phyloP scores from a whole-genome alignment of 2,888 invertebrate species.

The Cerastoderma edule region DNA sequence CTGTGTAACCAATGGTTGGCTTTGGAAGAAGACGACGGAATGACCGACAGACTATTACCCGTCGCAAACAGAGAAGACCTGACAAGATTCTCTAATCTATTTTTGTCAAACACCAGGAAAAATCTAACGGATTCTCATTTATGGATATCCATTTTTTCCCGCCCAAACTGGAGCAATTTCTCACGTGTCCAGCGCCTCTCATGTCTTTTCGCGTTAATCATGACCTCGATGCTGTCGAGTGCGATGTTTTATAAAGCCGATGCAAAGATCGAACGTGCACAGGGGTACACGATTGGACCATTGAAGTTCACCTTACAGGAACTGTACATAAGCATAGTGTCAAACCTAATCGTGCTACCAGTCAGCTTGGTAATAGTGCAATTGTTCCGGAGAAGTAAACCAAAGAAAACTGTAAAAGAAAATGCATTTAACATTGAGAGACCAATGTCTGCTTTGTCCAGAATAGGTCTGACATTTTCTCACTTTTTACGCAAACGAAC shows the following conservation, averaged over 20 bases:
- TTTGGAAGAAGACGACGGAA: slow-evolving; percentile 64
- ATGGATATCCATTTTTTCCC: slow-evolving; percentile 66
- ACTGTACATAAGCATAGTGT: slow-evolving; percentile 64
- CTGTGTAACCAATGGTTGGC: slow-evolving; percentile 66
- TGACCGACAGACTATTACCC: slow-evolving; percentile 61
- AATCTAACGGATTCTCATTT: slow-evolving; percentile 64
- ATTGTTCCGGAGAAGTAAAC: slow-evolving; percentile 63
- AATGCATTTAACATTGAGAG: slow-evolving; percentile 52
- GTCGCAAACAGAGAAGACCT: slow-evolving; percentile 64
- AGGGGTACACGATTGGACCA: slow-evolving; percentile 58
- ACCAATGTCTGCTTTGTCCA: slow-evolving; percentile 34
- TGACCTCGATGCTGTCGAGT: slow-evolving; percentile 67
- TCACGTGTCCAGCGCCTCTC: slow-evolving; percentile 63
- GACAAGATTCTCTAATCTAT: slow-evolving; percentile 63
- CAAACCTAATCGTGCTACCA: slow-evolving; percentile 62
- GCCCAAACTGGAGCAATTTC: slow-evolving; percentile 66
- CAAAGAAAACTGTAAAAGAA: slow-evolving; percentile 55
- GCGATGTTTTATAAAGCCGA: slow-evolving; percentile 63
- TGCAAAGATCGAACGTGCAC: slow-evolving; percentile 55
- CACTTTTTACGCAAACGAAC: slow-evolving; percentile 35
- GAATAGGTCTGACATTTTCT: slow-evolving; percentile 33
- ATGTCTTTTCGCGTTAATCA: slow-evolving; percentile 60
- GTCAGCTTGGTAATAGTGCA: slow-evolving; percentile 54
- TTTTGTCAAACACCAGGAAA: slow-evolving; percentile 61
- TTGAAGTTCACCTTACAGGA: slow-evolving; percentile 60